Evolutionary conservation across 2,113 vertebrate species (phyloP).

Genomic region (Drymodes brunneopygia): DNA sequence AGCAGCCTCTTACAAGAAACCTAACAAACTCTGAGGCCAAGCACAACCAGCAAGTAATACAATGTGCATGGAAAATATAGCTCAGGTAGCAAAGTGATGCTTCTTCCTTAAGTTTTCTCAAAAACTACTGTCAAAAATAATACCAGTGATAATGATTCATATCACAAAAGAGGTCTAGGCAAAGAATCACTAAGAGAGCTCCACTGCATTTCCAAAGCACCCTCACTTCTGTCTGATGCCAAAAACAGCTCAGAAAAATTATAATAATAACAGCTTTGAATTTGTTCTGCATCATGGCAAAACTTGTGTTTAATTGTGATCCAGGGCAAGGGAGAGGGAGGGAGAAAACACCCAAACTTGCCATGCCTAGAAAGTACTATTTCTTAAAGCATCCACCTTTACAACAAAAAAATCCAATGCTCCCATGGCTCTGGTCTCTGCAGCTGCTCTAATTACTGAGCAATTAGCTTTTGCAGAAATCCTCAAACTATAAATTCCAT

Average conservation of each 20-base stretch:
- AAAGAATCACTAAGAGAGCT: not conserved
- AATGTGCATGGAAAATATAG: fast-evolving
- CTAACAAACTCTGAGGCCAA: not conserved
- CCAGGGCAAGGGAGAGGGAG: not conserved
- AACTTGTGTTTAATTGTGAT: not conserved
- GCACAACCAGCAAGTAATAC: not conserved
- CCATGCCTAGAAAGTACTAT: not conserved
- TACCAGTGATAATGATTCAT: not conserved
- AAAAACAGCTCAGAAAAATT: not conserved
- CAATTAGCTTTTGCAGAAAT: not conserved
- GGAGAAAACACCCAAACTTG: not conserved
- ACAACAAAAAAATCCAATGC: not conserved
- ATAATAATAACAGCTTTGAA: not conserved
- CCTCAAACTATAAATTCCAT: not conserved
- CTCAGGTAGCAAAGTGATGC: not conserved
- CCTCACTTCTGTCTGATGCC: not conserved
- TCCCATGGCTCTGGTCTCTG: not conserved
- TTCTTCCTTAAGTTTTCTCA: not conserved
- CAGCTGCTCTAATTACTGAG: not conserved
- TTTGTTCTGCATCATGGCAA: not conserved
- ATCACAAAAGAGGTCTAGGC: not conserved
- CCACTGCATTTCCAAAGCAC: not conserved
- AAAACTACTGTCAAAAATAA: not conserved
- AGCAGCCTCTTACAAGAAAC: not conserved
- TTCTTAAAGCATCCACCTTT: not conserved